phyloP scores from a whole-genome alignment of 2,797 vertebrate species.

The Esox lucius region DNA sequence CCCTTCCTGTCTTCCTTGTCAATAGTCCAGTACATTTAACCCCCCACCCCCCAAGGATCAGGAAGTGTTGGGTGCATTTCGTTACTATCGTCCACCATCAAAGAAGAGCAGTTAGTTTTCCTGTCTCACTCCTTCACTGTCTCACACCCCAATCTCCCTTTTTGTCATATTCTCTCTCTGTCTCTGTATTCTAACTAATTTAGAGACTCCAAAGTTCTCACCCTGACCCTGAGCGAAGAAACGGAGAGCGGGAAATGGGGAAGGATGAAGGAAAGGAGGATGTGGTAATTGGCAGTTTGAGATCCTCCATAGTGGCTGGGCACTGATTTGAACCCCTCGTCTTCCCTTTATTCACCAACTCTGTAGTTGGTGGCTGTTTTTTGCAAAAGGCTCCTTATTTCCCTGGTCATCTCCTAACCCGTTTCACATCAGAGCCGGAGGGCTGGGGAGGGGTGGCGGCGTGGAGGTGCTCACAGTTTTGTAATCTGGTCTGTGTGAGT shows the following conservation, averaged over 20 bases:
- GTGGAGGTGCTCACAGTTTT: no score
- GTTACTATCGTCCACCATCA: slow-evolving; percentile 64
- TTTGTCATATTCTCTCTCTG: no score
- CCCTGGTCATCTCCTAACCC: slow-evolving; percentile 41
- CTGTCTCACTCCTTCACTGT: slow-evolving; percentile 26
- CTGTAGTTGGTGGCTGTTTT: slow-evolving; percentile 5
- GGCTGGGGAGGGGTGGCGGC: slow-evolving; percentile 57
- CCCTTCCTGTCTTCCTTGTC: slow-evolving; percentile 44
- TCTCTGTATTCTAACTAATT: slow-evolving; percentile 29
- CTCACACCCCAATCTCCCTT: slow-evolving; percentile 33
- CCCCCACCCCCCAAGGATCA: slow-evolving; percentile 71
- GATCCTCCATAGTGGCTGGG: slow-evolving; percentile 56
- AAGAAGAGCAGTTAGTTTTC: slow-evolving; percentile 8
- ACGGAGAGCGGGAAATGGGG: neutral
- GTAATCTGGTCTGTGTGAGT: slow-evolving; percentile 29
- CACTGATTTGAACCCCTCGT: slow-evolving; percentile 42
- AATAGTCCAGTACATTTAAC: neutral
- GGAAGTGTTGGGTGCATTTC: slow-evolving; percentile 59
- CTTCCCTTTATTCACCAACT: slow-evolving; percentile 9
- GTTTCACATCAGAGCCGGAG: slow-evolving; percentile 44
- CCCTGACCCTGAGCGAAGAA: slow-evolving; percentile 47
- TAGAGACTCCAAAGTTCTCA: slow-evolving; percentile 51
- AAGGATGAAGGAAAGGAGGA: slow-evolving; percentile 28
- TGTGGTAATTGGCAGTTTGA: slow-evolving; percentile 73
- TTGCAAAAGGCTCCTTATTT: slow-evolving; percentile 44